These are phyloP conservation scores for Meliscaeva auricollis DNA, from an alignment of 2,888 invertebrate species.

Conservation along the genomic window DNA sequence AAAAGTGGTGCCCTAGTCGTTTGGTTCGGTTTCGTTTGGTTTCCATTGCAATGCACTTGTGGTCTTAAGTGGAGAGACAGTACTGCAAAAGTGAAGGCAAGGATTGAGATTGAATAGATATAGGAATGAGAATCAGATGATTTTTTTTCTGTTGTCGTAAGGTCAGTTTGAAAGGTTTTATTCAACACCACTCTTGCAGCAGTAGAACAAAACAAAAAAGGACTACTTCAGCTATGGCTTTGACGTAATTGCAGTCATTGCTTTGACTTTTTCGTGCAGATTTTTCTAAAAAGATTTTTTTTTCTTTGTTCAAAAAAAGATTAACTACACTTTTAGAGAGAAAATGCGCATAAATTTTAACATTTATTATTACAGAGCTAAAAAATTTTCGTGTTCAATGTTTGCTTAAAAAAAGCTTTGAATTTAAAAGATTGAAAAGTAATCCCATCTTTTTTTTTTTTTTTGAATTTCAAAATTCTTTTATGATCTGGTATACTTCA, in stretches of 20 bases:
- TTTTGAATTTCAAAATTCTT: neutral
- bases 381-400: neutral
- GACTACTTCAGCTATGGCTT: neutral
- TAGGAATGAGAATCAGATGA: neutral
- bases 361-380: neutral
- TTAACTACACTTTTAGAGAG: neutral
- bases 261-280: constrained; percentile 3
- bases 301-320: neutral
- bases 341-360: neutral
- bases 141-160: constrained; percentile 35
- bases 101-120: neutral
- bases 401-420: too few relatives aligned
- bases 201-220: neutral
- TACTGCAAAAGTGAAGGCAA: neutral
- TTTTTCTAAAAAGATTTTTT: neutral
- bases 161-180: constrained; percentile 54
- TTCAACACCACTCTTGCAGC: constrained; percentile 34
- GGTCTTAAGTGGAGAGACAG: constrained; percentile 7
- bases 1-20: constrained; percentile 61
- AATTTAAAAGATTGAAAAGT: neutral
- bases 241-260: constrained; percentile 27
- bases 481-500: neutral
- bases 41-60: constrained; percentile 52
- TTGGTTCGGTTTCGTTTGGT: constrained; percentile 38
- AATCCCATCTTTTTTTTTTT: too few relatives aligned